These are phyloP conservation scores for Trichoplusia ni DNA, from an alignment of 1,140 invertebrate species.

Conservation along the genomic window DNA sequence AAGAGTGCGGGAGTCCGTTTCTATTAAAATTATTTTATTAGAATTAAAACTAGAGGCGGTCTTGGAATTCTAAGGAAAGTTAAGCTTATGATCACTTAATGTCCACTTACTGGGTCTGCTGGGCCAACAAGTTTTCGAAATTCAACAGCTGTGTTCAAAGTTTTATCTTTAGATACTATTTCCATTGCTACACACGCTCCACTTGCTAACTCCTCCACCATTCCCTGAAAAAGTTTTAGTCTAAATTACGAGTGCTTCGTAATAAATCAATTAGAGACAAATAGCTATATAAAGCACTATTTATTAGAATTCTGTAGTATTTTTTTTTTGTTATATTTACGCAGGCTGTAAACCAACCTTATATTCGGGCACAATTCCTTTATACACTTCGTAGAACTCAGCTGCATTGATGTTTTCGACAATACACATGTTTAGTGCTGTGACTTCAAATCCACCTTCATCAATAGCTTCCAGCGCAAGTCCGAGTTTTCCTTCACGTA, in stretches of 20 bases:
- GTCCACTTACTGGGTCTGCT: constrained; percentile 92
- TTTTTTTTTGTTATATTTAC: neutral
- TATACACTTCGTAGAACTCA: constrained; percentile 97
- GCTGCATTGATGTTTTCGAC: constrained; percentile 91
- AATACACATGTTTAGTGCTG: constrained; percentile 90
- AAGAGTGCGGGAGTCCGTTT: too few relatives aligned
- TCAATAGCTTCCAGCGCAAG: constrained; percentile 89
- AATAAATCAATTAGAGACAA: too few relatives aligned
- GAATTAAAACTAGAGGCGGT: too few relatives aligned
- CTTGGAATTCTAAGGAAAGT: too few relatives aligned
- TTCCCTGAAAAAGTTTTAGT: constrained; percentile 82
- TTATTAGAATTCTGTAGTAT: too few relatives aligned
- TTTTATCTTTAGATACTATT: constrained; percentile 85
- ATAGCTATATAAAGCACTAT: too few relatives aligned
- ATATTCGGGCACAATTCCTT: constrained; percentile 93
- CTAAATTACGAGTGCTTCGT: neutral
- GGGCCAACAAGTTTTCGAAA: constrained; percentile 95
- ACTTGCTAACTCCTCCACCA: constrained; percentile 91
- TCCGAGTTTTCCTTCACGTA: constrained; percentile 87
- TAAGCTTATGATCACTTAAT: too few relatives aligned
- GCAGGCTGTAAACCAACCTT: constrained; percentile 79
- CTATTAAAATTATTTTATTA: too few relatives aligned
- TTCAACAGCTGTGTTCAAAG: constrained; percentile 84
- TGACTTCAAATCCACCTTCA: constrained; percentile 88
- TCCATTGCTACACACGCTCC: constrained; percentile 94